Base-by-base conservation (phyloP, 1,140 invertebrate species). In the Achroia grisella region DNA sequence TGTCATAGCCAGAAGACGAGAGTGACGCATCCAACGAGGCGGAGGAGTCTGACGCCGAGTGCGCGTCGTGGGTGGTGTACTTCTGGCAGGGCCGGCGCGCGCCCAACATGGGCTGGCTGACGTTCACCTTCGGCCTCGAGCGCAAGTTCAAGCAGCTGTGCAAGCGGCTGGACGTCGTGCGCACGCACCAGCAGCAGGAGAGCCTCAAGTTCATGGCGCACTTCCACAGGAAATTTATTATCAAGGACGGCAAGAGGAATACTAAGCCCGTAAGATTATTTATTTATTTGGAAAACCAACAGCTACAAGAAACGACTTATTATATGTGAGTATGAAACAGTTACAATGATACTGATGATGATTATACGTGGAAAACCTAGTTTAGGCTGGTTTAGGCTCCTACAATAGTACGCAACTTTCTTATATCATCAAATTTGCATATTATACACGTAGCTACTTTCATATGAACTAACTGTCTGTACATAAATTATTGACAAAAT, bases 81-180 rank as follows among this genome's bases (percentile, higher is more conserved):
- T 99, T 99, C 86, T 99, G 98, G 98, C 98, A 99, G 33, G 78
- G 78, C 0, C 87, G 98, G 52, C 93, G 98, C 70, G 97, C 98
- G 2, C 93, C 94, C 34, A 99, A 99, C 85, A 99, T 99, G 97
- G 98, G 98, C 12, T 99, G 98, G 98, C 89, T 99, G 0, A 99
- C 97, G 6, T 99, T 99, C 84, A 99, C 98, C 0, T 99, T 99
- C 86, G 93, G 93, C 86, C 93, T 99, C 43, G 96, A 99, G 86
- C 97, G 98, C 72, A 99, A 98, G 86, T 99, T 99, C 87, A 98
- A 99, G 84, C 90, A 93, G 11, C 88, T 98, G 47, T 99, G 96
- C 28, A 94, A 97, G 66, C 96, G 98, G 65, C 87, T 99, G 46
- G 97, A 99, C 87, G 97, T 99, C 1, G 94, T 99, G 0, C 87